Base-by-base conservation (phyloP, 2,888 invertebrate genomes). In the Syrista parreyssii region DNA sequence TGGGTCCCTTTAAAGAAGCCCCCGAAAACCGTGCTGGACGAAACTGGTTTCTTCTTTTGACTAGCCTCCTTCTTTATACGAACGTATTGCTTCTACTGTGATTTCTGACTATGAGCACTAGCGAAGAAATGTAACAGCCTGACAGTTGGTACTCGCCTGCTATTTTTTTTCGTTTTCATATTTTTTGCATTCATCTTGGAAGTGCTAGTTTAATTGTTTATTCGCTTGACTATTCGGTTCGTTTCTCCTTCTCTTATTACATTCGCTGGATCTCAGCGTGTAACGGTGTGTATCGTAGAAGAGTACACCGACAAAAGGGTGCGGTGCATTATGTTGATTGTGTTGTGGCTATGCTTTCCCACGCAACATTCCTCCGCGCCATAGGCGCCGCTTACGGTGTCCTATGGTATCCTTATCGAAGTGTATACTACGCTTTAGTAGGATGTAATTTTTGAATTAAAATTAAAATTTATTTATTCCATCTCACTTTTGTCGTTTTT, bases 321-420 rank as follows among this genome's bases (percentile, higher is more conserved):
- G 33, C 23, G 55, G 68, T 12, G 76, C 71, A 76, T 79, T 69
- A 79, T 75, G 68, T 55, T 72, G 72, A 72, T 74, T 78, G 75
- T 78, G 78, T 77, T 73, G 75, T 79, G 76, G 76, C 73, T 79
- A 30, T 75, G 40, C 76, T 76, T 76, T 80, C 74, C 73, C 79
- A 78, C 75, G 76, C 81, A 73, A 76, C 79, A 81, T 81, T 81
- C 81, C 81, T 71, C 71, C 40, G 73, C 34, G 75, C 55, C 79
- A 80, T 78, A 68, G 81, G 79, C 78, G 74, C 79, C 71, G 71
- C 55, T 55, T 23, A 23, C 2, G 23, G 55, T 55, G 23, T 55
- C 23, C 23, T 55, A 55, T 9, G 23, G 23, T 55, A 55, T 55
- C 55, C 55, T 55, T 55, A 55, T 23, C 55, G 23, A 23, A 55